Base-by-base conservation (phyloP, 2,888 invertebrate genomes). In the Trachelus troglodyta region DNA sequence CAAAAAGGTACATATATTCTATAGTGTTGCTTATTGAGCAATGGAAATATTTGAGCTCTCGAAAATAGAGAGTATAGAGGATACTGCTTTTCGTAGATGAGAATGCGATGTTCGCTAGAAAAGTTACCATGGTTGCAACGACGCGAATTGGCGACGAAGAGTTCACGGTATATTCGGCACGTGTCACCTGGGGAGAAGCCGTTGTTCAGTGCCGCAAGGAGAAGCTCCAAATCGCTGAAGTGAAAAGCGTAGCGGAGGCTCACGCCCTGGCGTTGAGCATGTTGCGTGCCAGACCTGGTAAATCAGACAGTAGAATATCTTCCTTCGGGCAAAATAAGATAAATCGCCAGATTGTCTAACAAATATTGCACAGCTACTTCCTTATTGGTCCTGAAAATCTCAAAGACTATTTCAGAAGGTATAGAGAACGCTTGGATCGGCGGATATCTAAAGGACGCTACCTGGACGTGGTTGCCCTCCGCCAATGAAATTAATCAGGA, bases 361-460 rank as follows among this genome's bases (percentile, higher is more conserved):
- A 73, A 73, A 12, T 23, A 35, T 30, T 73, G 40, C 40, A 15
- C 40, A 40, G 40, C 40, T 40, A 40, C 15, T 40, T 40, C 15
- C 15, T 15, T 40, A 40, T 40, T 15, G 40, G 1, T 40, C 40
- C 40, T 40, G 4, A 56, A 56, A 56, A 56, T 56, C 23, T 56
- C 23, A 23, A 56, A 56, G 40, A 56, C 35, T n/a, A 68, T 75
- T 76, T n/a, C 40, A 85, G 82, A 79, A 79, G 84, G 83, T 11
- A 82, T 87, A 11, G 87, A 87, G 34, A 86, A 80, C 76, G 84
- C 82, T 11, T 87, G 87, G 87, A 86, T 87, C 37, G 87, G 85
- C 12, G 87, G 85, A 1, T 82, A 85, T 75, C 76, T 75, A 12
- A 81, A 81, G 23, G 80, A 81, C 23, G 71, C 69, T 30, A 77